Percentiles rank a stretch among this genome's conserved stretches.
These are phyloP conservation scores for Thaleichthys pacificus DNA, from an alignment of 2,797 vertebrate species.

Conservation along the genomic window DNA sequence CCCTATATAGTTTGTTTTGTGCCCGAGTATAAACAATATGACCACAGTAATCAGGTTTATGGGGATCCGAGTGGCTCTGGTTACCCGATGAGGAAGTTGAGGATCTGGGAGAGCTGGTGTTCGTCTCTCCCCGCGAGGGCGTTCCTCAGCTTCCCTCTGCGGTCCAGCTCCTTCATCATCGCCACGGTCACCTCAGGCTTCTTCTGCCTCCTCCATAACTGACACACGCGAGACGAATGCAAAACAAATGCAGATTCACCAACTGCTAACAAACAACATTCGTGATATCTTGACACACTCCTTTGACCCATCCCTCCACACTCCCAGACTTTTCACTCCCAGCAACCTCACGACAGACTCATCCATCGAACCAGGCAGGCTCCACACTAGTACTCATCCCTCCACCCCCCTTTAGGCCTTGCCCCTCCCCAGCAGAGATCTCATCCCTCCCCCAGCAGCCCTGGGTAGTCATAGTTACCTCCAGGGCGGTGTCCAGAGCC, in stretches of 20 bases:
- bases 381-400: too few relatives aligned
- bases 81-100: slow-evolving; percentile 90
- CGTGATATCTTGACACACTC: too few relatives aligned
- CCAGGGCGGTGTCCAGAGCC: slow-evolving; percentile 88
- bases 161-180: slow-evolving; percentile 92
- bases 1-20: too few relatives aligned
- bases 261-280: background rate
- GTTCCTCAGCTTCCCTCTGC: slow-evolving; percentile 91
- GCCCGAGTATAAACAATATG: too few relatives aligned
- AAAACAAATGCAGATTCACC: background rate
- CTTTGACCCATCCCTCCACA: too few relatives aligned
- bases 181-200: slow-evolving; percentile 89
- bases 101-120: slow-evolving; percentile 78
- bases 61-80: background rate
- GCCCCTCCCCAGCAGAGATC: background rate
- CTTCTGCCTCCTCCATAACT: slow-evolving; percentile 72
- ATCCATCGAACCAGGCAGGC: too few relatives aligned
- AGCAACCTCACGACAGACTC: too few relatives aligned
- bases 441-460: background rate
- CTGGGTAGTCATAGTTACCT: slow-evolving; percentile 70
- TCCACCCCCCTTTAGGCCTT: background rate
- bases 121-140: slow-evolving; percentile 93
- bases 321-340: too few relatives aligned
- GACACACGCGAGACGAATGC: slow-evolving; percentile 4
- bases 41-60: too few relatives aligned